phyloP scores from a whole-genome alignment of 2,113 vertebrate genomes.

The Trematomus loennbergii region DNA sequence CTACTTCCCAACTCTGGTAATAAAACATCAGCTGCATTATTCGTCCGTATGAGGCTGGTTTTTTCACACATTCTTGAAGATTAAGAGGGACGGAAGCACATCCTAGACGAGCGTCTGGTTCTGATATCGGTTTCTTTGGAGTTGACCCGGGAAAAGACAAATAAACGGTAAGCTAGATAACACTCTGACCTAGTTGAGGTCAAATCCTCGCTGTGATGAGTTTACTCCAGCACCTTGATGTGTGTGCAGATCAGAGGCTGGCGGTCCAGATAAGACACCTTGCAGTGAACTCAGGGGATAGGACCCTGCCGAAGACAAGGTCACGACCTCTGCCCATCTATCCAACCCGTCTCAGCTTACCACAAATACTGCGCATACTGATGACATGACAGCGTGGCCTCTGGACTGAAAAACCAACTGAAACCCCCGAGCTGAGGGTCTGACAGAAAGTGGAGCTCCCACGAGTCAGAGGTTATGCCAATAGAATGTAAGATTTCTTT shows the following conservation, averaged over 20 bases:
- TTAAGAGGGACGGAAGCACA: conserved; percentile 39
- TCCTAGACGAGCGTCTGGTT: conserved; percentile 48
- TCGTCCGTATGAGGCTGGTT: conserved; percentile 41
- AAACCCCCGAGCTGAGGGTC: conserved; percentile 31
- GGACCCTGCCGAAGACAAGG: conserved; percentile 63
- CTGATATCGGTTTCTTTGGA: conserved; percentile 36
- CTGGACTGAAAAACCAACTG: conserved; percentile 29
- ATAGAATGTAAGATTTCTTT: conserved; percentile 43
- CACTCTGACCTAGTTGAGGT: conserved; percentile 51
- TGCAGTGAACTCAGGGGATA: conserved; percentile 40
- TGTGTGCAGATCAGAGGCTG: conserved; percentile 53
- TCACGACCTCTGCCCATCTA: conserved; percentile 57
- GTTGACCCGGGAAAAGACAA: conserved; percentile 28
- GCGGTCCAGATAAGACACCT: conserved; percentile 60
- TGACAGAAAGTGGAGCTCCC: conserved; percentile 46
- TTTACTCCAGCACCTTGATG: conserved; percentile 47
- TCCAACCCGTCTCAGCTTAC: conserved; percentile 32
- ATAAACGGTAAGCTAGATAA: conserved; percentile 55
- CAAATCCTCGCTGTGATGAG: conserved; percentile 29
- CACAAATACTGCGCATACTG: conserved; percentile 11
- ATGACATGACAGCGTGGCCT: conserved; percentile 45
- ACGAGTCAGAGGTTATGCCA: conserved; percentile 59
- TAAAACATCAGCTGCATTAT: conserved; percentile 67
- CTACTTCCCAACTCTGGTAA: background rate
- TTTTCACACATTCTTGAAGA: conserved; percentile 64